Base-by-base conservation (phyloP, 2,797 vertebrate genomes). In the Pangasius krempfi region DNA sequence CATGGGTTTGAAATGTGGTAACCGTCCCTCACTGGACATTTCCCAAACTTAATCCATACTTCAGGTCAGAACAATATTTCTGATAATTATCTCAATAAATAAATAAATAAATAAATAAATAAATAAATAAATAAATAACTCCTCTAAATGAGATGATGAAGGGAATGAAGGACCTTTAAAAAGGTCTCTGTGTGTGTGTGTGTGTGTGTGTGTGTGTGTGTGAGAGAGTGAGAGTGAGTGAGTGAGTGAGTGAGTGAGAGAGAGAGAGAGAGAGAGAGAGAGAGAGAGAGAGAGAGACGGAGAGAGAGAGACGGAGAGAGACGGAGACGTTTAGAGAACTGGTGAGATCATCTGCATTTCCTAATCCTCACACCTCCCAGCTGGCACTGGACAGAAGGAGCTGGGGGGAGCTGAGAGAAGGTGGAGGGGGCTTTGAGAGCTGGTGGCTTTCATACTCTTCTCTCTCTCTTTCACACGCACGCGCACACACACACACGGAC, bases 371-470 rank as follows among this genome's bases (percentile, higher is more conserved):
- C 89, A 92, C 90, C 90, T 92, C 90, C 92, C 91, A 90, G 90
- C 92, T 91, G 90, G 89, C 90, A 91, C 60, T 87, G 91, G 91
- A 92, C 92, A 92, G 89, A 92, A 92, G 92, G 92, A 86, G 79
- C n/a, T 22, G 37, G 73, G 78, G 54, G 75, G 83, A 54, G 75
- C 50, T 56, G 68, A 58, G 84, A 85, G 84, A 84, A 87, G 62
- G 64, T 54, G 54, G 44, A 64, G 80, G 89, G 87, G 88, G 85
- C 84, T n/a, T 83, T 89, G 90, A 86, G 85, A 88, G 84, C 73
- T 88, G 85, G 86, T 88, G 78, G 89, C 85, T 81, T 89, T 84
- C 47, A 70, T 86, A 76, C 86, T 82, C 87, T 30, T 87, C 87
- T 86, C 52, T 76, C 20, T 81, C 33, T 33, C n/a, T 44, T 44